A percentile compares a stretch with the other conserved stretches of the same genome.
Evolutionary conservation across 2,113 vertebrate genomes (phyloP).

Genomic region (Gadus chalcogrammus): DNA sequence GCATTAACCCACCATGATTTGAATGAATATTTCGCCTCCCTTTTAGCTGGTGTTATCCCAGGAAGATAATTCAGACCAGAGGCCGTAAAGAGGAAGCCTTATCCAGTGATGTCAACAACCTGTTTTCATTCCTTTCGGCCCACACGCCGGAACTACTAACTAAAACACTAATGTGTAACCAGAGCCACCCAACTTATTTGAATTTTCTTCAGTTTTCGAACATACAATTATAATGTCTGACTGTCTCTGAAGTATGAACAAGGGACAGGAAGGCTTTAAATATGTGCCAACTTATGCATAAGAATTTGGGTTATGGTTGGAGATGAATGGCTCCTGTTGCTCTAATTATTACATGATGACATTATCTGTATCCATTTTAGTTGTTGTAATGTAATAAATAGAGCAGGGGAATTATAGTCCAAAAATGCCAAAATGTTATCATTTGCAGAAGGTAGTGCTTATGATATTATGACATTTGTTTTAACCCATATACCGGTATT

Average conservation of each 20-base stretch:
- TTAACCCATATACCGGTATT: too few species aligned
- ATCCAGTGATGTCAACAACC: constrained; percentile 9
- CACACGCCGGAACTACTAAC: neutral
- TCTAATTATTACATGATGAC: too few species aligned
- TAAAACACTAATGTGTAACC: neutral
- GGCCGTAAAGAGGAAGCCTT: neutral
- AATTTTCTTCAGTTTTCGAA: constrained; percentile 1
- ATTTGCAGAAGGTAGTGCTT: too few species aligned
- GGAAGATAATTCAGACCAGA: constrained; percentile 15
- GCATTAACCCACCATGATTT: neutral
- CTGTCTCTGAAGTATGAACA: constrained; percentile 5
- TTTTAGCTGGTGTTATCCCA: constrained; percentile 15
- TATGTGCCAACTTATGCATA: constrained; percentile 14
- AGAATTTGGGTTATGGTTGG: neutral
- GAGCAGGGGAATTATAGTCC: too few species aligned
- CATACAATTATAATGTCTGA: neutral
- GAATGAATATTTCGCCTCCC: constrained; percentile 4
- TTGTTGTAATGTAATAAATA: too few species aligned
- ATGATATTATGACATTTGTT: too few species aligned
- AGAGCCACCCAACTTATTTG: neutral
- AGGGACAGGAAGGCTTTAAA: constrained; percentile 20
- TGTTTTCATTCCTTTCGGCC: neutral
- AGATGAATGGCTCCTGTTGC: neutral
- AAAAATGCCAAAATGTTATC: too few species aligned
- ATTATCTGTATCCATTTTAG: too few species aligned